Evolutionary conservation across 2,888 invertebrate species (phyloP), one percentile per base, ranked within the genome.

Genomic region (Dicyrtomina minuta): DNA sequence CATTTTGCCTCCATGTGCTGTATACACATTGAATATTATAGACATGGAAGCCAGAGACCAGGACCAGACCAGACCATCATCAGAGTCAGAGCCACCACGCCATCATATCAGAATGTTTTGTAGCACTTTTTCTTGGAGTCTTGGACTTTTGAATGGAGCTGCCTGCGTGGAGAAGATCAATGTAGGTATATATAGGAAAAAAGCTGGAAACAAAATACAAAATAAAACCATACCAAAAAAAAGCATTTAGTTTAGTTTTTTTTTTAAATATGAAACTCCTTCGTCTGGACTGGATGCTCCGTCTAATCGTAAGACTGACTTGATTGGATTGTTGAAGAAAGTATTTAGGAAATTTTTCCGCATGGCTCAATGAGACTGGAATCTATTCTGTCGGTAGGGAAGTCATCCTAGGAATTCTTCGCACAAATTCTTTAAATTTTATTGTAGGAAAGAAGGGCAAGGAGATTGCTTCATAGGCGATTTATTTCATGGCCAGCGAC

Each of bases 301-400:
- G n/a, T n/a, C n/a, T n/a, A n/a, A n/a, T n/a, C n/a, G 6, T 55
- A 55, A 55, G 55, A 26, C 55, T 5, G 10, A 58, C 39, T 58
- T 58, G 64, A 64, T 53, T 41, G 39, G 53, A 64, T 64, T 64
- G 64, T 64, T 64, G 51, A 53, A 53, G 51, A 64, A 64, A 64
- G 51, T 64, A 64, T 64, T 64, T 51, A 51, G 8, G 26, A 64
- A 64, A 61, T 26, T 46, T 46, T 22, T 60, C 59, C 24, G 12
- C 51, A 46, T 61, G 44, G 22, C 43, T 61, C 61, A 61, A 61
- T 61, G 46, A 61, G 46, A 46, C 44, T 20, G 22, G 64, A 64
- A 51, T 51, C n/a, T 64, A 39, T 53, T 27, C 24, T 49, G 43
- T 27, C 2, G 20, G 41, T 17, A 41, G 8, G 15, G 22, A 22